Percentiles rank a stretch among this genome's conserved stretches.
Evolutionary conservation across 2,888 invertebrate genomes (phyloP).

Genomic region (Tenodera sinensis): DNA sequence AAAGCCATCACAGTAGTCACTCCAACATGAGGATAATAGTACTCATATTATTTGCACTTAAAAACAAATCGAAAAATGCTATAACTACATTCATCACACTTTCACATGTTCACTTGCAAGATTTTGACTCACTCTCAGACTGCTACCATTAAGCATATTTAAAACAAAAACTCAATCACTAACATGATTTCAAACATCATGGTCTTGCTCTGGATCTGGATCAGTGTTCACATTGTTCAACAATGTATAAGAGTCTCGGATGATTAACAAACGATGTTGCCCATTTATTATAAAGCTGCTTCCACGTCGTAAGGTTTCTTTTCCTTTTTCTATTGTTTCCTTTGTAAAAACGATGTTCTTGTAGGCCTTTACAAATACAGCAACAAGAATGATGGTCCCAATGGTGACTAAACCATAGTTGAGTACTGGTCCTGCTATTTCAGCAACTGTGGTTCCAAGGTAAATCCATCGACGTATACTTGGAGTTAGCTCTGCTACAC

Average conservation of each 20-base stretch:
- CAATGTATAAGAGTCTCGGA: slow-evolving; percentile 56
- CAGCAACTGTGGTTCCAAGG: slow-evolving; percentile 73
- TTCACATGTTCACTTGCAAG: background rate
- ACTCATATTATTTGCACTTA: background rate
- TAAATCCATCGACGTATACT: slow-evolving; percentile 79
- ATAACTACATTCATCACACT: background rate
- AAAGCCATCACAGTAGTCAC: background rate
- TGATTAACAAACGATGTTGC: slow-evolving; percentile 56
- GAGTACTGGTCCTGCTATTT: slow-evolving; percentile 64
- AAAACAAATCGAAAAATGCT: background rate
- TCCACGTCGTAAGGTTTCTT: slow-evolving; percentile 45
- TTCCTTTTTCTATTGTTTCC: slow-evolving; percentile 70
- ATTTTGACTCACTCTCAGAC: background rate
- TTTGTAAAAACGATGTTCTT: slow-evolving; percentile 67
- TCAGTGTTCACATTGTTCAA: slow-evolving; percentile 40
- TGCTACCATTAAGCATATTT: background rate
- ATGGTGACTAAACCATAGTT: slow-evolving; percentile 69
- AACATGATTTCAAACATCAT: background rate
- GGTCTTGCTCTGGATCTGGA: slow-evolving; percentile 25
- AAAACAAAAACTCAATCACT: background rate
- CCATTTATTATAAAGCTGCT: slow-evolving; percentile 42
- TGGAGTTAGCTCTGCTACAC: slow-evolving; percentile 72
- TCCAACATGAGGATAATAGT: background rate
- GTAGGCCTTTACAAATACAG: slow-evolving; percentile 69
- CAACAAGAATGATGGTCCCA: slow-evolving; percentile 62